Percentiles rank a stretch among this genome's conserved stretches.
These are phyloP conservation scores for Paedocypris micromegethes DNA, from an alignment of 2,797 vertebrate genomes.

Conservation along the genomic window DNA sequence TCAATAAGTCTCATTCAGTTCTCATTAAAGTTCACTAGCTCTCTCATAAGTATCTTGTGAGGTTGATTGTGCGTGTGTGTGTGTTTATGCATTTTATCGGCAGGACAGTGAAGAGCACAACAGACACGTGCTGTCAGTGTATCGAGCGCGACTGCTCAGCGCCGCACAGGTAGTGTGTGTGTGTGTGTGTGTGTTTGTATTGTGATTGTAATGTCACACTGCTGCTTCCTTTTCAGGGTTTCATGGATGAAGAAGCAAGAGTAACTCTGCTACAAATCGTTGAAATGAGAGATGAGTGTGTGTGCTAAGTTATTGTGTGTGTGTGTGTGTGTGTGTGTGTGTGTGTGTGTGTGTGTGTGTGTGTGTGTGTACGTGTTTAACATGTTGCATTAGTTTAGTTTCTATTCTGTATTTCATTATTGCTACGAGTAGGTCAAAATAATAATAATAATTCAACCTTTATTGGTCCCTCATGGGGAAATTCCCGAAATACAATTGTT, in stretches of 20 bases:
- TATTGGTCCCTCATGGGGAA: no score
- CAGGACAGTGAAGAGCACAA: conserved; percentile 76
- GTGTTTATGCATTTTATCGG: conserved; percentile 3
- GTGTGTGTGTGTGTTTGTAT: not conserved
- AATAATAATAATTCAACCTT: no score
- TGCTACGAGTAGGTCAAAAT: no score
- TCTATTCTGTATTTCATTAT: no score
- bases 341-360: conserved; percentile 1
- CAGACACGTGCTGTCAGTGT: conserved; percentile 75
- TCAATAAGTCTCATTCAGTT: no score
- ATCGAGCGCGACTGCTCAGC: conserved; percentile 77
- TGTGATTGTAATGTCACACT: not conserved
- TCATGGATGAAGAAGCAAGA: conserved; percentile 84
- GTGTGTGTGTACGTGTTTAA: not conserved
- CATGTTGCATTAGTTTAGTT: no score
- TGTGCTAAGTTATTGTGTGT: conserved; percentile 61
- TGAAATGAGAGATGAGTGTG: conserved; percentile 77
- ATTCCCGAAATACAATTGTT: no score
- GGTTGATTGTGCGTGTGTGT: not conserved
- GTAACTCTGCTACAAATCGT: conserved; percentile 80
- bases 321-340: not conserved
- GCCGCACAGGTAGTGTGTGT: conserved; percentile 62
- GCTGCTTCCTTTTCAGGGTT: conserved; percentile 62
- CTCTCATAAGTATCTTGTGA: no score
- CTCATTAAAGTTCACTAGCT: no score